These are phyloP conservation scores for Nylanderia fulva DNA, from an alignment of 1,140 invertebrate species.

Conservation along the genomic window DNA sequence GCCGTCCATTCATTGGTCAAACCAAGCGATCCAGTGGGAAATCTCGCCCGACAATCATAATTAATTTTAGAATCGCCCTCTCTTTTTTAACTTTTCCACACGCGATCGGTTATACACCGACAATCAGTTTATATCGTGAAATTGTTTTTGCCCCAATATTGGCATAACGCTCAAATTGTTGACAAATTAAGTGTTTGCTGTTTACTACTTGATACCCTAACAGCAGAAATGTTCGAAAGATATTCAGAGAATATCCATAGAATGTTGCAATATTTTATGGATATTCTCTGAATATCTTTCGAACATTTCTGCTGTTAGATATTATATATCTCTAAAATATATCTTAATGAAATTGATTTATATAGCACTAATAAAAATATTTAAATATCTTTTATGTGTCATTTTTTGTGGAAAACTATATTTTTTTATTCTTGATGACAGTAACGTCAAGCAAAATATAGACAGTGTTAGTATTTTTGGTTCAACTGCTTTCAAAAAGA, in stretches of 20 bases:
- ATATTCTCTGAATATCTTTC: too few relatives aligned
- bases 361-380: neutral
- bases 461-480: constrained; percentile 39
- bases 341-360: constrained; percentile 15
- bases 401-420: neutral
- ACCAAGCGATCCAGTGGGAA: constrained; percentile 66
- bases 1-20: constrained; percentile 55
- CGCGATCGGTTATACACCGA: neutral
- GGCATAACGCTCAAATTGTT: neutral
- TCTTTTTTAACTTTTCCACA: constrained; percentile 45
- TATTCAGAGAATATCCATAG: too few relatives aligned
- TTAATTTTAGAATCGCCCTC: constrained; percentile 14
- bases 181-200: neutral
- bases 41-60: constrained; percentile 56
- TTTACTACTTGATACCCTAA: too few relatives aligned
- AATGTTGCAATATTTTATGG: too few relatives aligned
- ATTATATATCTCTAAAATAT: neutral
- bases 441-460: constrained; percentile 3
- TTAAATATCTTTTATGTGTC: neutral
- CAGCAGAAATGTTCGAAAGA: too few relatives aligned
- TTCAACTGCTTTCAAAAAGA: constrained; percentile 31
- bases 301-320: too few relatives aligned
- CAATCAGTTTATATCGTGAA: constrained; percentile 9
- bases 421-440: neutral
- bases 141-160: neutral